phyloP scores from a whole-genome alignment of 2,113 vertebrate species.

The Casuarius casuarius region DNA sequence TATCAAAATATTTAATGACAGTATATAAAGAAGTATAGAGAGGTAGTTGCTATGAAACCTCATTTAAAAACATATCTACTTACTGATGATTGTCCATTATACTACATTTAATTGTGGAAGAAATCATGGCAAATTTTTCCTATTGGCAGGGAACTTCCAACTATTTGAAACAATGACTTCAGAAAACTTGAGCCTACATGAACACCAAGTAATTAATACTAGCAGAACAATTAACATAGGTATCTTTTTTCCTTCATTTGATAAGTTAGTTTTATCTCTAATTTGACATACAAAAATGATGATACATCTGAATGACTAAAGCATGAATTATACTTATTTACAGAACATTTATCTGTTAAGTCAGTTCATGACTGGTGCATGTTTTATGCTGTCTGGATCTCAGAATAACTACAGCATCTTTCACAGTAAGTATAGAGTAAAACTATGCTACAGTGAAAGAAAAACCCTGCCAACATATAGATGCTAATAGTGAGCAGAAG shows the following conservation, averaged over 20 bases:
- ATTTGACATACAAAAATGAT: background rate
- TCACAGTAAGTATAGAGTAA: background rate
- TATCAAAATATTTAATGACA: background rate
- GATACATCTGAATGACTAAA: background rate
- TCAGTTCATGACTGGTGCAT: background rate
- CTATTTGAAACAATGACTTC: background rate
- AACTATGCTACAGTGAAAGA: background rate
- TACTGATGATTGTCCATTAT: background rate
- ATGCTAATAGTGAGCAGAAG: background rate
- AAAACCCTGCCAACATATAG: background rate
- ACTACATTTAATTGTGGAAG: background rate
- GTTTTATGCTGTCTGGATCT: background rate
- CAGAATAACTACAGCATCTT: background rate
- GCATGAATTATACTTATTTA: background rate
- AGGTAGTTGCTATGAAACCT: background rate
- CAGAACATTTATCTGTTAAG: background rate
- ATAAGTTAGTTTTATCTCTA: background rate
- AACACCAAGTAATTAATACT: background rate
- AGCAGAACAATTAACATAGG: background rate
- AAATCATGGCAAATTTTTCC: background rate
- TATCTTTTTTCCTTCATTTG: background rate
- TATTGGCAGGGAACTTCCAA: background rate
- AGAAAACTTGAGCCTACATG: background rate
- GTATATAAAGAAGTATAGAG: accelerated
- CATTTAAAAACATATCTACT: background rate